These are phyloP conservation scores for Yasuhikotakia modesta DNA, from an alignment of 2,797 vertebrate species.

Conservation along the genomic window DNA sequence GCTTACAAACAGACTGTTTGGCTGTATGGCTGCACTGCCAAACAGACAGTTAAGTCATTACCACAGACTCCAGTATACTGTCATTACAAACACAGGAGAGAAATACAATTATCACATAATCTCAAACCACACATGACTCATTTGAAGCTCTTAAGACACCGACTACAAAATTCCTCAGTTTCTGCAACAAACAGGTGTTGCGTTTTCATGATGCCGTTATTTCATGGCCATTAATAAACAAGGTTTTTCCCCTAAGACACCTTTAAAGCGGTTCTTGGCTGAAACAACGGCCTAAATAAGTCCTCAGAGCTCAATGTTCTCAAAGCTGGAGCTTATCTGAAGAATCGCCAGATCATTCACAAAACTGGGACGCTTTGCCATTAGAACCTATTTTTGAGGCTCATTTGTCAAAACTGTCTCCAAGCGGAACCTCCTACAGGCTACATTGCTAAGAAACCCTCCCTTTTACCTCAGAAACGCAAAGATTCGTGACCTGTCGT, in stretches of 20 bases:
- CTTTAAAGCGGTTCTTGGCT: constrained; percentile 14
- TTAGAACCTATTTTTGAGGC: constrained; percentile 35
- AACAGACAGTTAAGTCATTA: constrained; percentile 17
- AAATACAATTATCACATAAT: constrained; percentile 17
- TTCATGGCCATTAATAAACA: constrained; percentile 3
- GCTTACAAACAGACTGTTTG: neutral
- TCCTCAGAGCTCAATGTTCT: constrained; percentile 14
- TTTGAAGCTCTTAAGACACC: constrained; percentile 1
- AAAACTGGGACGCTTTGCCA: constrained; percentile 29
- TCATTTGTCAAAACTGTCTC: constrained; percentile 47
- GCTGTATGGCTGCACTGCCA: neutral
- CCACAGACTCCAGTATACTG: constrained; percentile 9
- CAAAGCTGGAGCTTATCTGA: constrained; percentile 3
- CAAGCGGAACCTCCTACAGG: constrained; percentile 34
- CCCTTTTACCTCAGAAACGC: constrained; percentile 11
- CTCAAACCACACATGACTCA: constrained; percentile 26
- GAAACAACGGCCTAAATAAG: constrained; percentile 6
- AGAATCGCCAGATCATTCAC: constrained; percentile 25
- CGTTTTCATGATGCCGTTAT: neutral
- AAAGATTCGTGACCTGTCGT: neutral
- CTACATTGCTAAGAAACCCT: neutral
- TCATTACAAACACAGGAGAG: constrained; percentile 6
- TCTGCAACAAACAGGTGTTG: neutral
- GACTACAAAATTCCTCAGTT: neutral
- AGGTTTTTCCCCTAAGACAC: constrained; percentile 5